Base-by-base conservation (phyloP, 2,888 invertebrate species). In the Aporophyla nigra region DNA sequence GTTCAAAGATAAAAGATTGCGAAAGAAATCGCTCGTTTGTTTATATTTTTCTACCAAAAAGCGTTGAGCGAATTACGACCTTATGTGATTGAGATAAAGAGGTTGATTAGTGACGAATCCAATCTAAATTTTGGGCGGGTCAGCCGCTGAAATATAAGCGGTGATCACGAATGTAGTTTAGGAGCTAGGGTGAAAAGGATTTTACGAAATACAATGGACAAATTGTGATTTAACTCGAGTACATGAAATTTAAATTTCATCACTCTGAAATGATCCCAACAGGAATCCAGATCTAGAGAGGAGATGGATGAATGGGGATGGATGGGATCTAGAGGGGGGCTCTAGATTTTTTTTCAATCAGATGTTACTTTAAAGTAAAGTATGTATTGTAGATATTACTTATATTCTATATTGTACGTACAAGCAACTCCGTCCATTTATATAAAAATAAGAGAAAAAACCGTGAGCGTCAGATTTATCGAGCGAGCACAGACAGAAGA, bases 111-210 rank as follows among this genome's bases (percentile, higher is more conserved):
- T 88, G 85, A 90, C 86, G 76, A 84, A 83, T 76, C 77, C 93
- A 94, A 95, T 95, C 94, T 93, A 92, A 85, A 93, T 92, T 94
- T 94, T 93, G 94, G 95, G 95, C 94, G 94, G 93, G 90, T 74
- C 90, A 77, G 87, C 86, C 80, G 86, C 90, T 94, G 93, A 95
- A 93, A 93, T 93, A 93, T 95, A 94, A 92, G 91, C 90, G 87
- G 85, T 87, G 90, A 90, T 90, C 93, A 92, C 91, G 92, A 93
- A 87, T 89, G 67, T 93, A 92, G 92, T 70, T 70, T 7, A 74
- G 78, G 94, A 90, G 93, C 70, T 68, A 69, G 70, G 3, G 19
- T 7, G 19, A 19, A 51, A 14, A 5, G 9, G 3, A 19, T 67
- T 19, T 49, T 21, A 10, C 6, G 40, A 40, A 59, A 51, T 40